Conservation (phyloP, 2,888 invertebrate species). For the Slavum lentiscoides region DNA sequence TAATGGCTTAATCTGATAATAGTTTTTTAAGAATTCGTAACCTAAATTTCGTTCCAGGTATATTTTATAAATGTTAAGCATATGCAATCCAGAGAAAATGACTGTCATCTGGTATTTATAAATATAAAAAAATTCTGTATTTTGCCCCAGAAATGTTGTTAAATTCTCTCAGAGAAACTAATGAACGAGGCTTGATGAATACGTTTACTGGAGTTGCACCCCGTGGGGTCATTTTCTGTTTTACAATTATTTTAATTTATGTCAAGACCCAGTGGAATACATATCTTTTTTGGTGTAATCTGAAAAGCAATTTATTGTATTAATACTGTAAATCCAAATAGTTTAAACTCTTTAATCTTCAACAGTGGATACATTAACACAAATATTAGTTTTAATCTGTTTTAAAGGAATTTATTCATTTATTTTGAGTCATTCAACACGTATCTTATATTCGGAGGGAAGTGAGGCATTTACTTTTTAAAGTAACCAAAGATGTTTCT, state of each 20-base stretch:
- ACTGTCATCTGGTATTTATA: not conserved
- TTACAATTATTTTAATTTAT: slow-evolving; percentile 11
- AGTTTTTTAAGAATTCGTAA: no score
- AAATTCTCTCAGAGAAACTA: not conserved
- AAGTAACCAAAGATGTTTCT: no score
- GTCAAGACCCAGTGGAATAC: not conserved
- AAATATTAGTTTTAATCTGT: not conserved
- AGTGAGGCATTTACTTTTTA: no score
- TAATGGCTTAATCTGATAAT: no score
- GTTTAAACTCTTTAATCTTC: not conserved
- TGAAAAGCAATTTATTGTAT: slow-evolving; percentile 6
- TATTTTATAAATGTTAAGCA: not conserved
- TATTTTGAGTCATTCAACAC: not conserved
- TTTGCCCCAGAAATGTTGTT: not conserved
- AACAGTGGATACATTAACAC: not conserved
- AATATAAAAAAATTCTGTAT: not conserved
- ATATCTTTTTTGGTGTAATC: not conserved
- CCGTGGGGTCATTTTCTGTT: not conserved
- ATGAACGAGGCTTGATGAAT: not conserved
- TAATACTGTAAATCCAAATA: not conserved
- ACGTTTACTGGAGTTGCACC: not conserved
- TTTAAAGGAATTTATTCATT: not conserved
- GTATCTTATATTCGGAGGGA: not conserved
- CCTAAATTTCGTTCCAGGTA: no score
- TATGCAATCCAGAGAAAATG: not conserved